Evolutionary conservation across 2,113 vertebrate genomes (phyloP), one percentile per base, ranked within the genome.

Genomic region (Petaurus breviceps): DNA sequence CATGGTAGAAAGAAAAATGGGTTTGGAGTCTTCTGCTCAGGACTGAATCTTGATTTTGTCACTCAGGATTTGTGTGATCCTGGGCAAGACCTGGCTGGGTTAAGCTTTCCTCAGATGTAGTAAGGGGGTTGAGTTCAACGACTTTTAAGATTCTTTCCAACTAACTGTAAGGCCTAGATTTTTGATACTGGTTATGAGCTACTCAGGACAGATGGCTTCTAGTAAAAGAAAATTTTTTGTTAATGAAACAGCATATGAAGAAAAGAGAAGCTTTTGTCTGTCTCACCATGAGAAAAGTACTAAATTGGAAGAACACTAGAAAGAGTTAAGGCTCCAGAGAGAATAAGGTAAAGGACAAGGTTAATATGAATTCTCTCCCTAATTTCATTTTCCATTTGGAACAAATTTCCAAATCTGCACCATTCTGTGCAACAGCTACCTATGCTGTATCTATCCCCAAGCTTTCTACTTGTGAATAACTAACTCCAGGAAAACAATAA

Each of bases 351-450:
- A 94, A 0, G 12, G 14, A 11, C 37, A 43, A 19, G 16, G 3
- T 77, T 57, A 93, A 47, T 11, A 55, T 6, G 51, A 37, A 51
- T 51, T 92, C n/a, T 11, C 28, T 23, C 14, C 23, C 53, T 3
- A 22, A n/a, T 9, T 93, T 89, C 0, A 57, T 91, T 96, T 90
- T 95, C n/a, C 90, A 93, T 77, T 92, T n/a, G 57, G 19, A 24
- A 19, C 9, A 92, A 51, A 84, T 84, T 84, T 84, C 68, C 19
- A 43, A 43, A 84, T 84, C 16, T 84, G 6, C 37, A 84, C 7
- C 6, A 8, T 22, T 84, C n/a, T 43, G 2, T 43, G 68, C 37
- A 77, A 14, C 37, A 91, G 50, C 50, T 57, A 89, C 19, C 1
- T 53, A 52, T 91, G 90, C 14, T 31, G 50, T 77, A 84, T 51